Evolutionary conservation across 2,888 invertebrate species (phyloP).

Genomic region (Flexamia atlantica): DNA sequence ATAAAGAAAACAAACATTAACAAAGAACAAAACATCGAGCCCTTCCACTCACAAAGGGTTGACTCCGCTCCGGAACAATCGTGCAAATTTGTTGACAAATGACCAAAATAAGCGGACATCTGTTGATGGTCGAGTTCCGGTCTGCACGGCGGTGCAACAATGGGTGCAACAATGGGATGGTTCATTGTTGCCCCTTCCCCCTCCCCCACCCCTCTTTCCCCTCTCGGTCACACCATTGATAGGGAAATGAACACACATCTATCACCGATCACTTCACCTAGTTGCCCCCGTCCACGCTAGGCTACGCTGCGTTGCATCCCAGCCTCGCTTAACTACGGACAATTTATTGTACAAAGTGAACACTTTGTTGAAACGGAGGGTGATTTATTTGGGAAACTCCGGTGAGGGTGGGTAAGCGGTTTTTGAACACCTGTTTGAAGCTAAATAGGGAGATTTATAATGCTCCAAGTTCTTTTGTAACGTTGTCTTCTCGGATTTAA

Average conservation of each 20-base stretch:
- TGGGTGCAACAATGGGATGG: slow-evolving; percentile 35
- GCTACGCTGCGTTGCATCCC: neutral
- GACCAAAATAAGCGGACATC: slow-evolving; percentile 53
- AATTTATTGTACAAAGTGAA: slow-evolving; percentile 47
- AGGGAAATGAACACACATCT: slow-evolving; percentile 40
- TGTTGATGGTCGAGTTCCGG: slow-evolving; percentile 53
- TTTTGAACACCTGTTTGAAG: slow-evolving; percentile 49
- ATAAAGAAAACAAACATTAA: slow-evolving; percentile 7
- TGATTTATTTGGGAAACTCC: slow-evolving; percentile 42
- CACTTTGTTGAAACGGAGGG: slow-evolving; percentile 41
- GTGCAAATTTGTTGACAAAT: slow-evolving; percentile 58
- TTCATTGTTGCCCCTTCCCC: slow-evolving; percentile 14
- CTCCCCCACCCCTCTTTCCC: neutral
- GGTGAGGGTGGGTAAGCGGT: slow-evolving; percentile 22
- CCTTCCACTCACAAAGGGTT: neutral
- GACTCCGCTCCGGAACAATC: slow-evolving; percentile 36
- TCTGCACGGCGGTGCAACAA: slow-evolving; percentile 10
- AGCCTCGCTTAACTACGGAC: slow-evolving; percentile 41
- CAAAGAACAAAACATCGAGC: slow-evolving; percentile 1
- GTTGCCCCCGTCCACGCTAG: slow-evolving; percentile 47
- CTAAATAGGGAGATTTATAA: slow-evolving; percentile 37
- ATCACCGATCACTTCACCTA: slow-evolving; percentile 50
- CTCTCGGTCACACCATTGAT: slow-evolving; percentile 46
- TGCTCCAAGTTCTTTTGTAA: neutral
- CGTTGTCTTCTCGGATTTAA: slow-evolving; percentile 1